phyloP scores from a whole-genome alignment of 2,888 invertebrate species.

The Apamea epomidion region DNA sequence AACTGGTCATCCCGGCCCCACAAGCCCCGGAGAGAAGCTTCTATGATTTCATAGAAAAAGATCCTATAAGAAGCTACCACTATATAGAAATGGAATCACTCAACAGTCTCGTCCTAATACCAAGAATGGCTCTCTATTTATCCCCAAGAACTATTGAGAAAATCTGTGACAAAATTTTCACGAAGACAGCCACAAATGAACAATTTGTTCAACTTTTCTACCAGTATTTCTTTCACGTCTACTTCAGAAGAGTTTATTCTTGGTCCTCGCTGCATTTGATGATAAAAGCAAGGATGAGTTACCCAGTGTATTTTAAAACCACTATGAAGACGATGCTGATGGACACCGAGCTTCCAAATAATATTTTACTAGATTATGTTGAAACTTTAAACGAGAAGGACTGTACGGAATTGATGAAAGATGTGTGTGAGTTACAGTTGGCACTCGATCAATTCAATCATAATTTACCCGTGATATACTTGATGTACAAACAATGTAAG shows the following conservation, averaged over 20 bases:
- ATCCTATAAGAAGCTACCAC: slow-evolving; percentile 33
- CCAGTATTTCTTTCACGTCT: slow-evolving; percentile 32
- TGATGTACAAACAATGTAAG: slow-evolving; percentile 42
- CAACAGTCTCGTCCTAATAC: slow-evolving; percentile 5
- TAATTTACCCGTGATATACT: slow-evolving; percentile 23
- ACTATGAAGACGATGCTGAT: slow-evolving; percentile 20
- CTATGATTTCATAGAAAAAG: slow-evolving; percentile 44
- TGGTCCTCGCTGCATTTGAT: slow-evolving; percentile 53
- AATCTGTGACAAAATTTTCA: slow-evolving; percentile 38
- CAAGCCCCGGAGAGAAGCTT: slow-evolving; percentile 23
- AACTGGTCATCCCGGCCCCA: background rate
- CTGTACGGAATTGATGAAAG: slow-evolving; percentile 30
- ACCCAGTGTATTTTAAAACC: slow-evolving; percentile 30
- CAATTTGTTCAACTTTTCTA: slow-evolving; percentile 43
- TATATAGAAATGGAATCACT: slow-evolving; percentile 38
- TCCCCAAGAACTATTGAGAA: slow-evolving; percentile 34
- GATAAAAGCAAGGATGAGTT: slow-evolving; percentile 50
- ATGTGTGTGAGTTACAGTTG: slow-evolving; percentile 11
- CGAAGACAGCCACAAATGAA: slow-evolving; percentile 19
- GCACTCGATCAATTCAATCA: slow-evolving; percentile 23
- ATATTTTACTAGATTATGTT: slow-evolving; percentile 46
- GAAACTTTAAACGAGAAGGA: slow-evolving; percentile 26
- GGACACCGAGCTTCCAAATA: slow-evolving; percentile 22
- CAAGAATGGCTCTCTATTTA: slow-evolving; percentile 38
- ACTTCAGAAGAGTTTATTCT: slow-evolving; percentile 39